Evolutionary conservation across 2,888 invertebrate genomes (phyloP), one percentile per base, ranked within the genome.

Genomic region (Hybos culiciformis): DNA sequence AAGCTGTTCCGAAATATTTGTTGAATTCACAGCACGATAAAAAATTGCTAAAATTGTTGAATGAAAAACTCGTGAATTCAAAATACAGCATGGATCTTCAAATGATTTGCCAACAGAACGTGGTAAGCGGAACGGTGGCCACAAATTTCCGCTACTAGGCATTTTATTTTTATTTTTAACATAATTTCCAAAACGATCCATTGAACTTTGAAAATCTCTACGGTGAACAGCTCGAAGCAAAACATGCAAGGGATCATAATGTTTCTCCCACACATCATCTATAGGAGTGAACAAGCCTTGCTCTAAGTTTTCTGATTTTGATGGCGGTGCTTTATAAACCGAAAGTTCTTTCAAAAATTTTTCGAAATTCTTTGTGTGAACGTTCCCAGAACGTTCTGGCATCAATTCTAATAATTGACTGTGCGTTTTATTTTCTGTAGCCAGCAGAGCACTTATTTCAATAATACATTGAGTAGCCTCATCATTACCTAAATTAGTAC

Each of bases 321-420:
- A 66, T 0, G 75, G 73, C 2, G 93, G 94, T 1, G 90, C 85
- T 50, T 84, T 80, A 63, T 87, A 91, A 37, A 83, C 82, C 1
- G 90, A 85, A 15, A 90, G 71, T 70, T 88, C 82, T 46, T 82
- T 80, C 41, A 92, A 72, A 49, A 87, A 80, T 41, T 80, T 76
- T 61, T 91, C 91, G 59, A 92, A 91, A 68, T 90, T 88, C 56
- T 83, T 76, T 37, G 84, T 85, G 62, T 86, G 86, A 17, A 85
- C 82, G 55, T 84, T 87, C n/a, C 92, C 92, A 50, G 91, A 92
- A 18, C 91, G 74, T 68, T 96, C 96, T 0, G 96, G 96, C 86
- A 97, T 90, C 45, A 88, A 70, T 65, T 96, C 96, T 66, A 91
- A 79, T 37, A 97, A 71, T 61, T 94, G 93, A 51, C 91, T 92